phyloP scores from a whole-genome alignment of 2,113 vertebrate genomes.

The Pluvialis apricaria region DNA sequence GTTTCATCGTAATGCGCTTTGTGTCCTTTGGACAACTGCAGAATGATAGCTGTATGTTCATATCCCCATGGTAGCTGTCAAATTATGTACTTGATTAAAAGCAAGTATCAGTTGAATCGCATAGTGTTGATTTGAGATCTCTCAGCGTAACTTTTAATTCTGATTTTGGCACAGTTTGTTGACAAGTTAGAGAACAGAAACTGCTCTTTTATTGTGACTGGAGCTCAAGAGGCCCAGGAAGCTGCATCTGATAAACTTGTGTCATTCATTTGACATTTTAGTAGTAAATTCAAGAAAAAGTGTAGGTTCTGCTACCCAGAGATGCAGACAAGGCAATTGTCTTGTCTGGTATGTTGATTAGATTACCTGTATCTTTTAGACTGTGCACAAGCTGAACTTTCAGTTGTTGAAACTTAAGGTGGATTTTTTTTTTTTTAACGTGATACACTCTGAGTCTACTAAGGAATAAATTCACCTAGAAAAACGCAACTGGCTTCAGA shows the following conservation, averaged over 20 bases:
- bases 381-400: background rate
- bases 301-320: background rate
- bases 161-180: background rate
- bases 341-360: background rate
- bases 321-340: background rate
- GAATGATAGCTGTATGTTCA: background rate
- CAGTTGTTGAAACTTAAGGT: background rate
- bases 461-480: background rate
- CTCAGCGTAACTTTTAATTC: background rate
- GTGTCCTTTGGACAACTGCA: background rate
- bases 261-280: background rate
- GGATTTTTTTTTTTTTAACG: background rate
- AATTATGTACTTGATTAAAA: background rate
- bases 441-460: background rate
- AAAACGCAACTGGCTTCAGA: background rate
- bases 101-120: rapidly evolving
- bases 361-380: background rate
- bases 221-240: background rate
- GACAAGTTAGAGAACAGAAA: background rate
- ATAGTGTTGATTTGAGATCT: background rate
- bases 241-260: background rate
- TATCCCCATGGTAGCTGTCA: background rate
- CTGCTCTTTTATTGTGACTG: background rate
- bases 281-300: background rate
- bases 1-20: background rate